phyloP scores from a whole-genome alignment of 2,888 invertebrate species.

The Sminthurides aquaticus region DNA sequence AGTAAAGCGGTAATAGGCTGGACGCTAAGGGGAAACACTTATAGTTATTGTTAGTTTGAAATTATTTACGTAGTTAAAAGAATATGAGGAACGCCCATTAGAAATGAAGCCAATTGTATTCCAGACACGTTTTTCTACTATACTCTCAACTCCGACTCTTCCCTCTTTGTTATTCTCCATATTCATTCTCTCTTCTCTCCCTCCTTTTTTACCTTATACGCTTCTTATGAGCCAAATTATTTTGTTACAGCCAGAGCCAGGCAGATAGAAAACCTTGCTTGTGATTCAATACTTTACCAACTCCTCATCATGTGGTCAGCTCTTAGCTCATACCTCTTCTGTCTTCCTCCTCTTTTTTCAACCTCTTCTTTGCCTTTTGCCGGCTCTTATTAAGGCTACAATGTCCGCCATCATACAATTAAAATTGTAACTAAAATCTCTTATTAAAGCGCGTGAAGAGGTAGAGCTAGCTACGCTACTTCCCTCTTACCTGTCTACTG shows the following conservation, averaged over 20 bases:
- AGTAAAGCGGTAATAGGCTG: background rate
- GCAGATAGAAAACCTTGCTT: too few species aligned
- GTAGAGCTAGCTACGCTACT: background rate
- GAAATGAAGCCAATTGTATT: constrained; percentile 38
- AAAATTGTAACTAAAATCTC: constrained; percentile 13
- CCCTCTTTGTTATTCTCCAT: background rate
- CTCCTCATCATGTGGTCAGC: too few species aligned
- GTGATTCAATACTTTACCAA: too few species aligned
- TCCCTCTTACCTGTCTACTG: background rate
- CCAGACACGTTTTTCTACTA: constrained; percentile 29
- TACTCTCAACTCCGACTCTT: constrained; percentile 17
- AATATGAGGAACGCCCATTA: constrained; percentile 37
- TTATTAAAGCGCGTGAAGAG: background rate
- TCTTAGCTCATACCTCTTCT: too few species aligned
- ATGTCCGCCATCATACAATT: constrained; percentile 23
- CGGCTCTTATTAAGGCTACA: constrained; percentile 15
- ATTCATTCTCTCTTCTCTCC: constrained; percentile 15
- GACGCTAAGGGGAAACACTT: background rate
- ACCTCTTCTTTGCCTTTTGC: background rate
- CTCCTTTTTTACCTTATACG: too few species aligned
- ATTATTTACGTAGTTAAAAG: constrained; percentile 17
- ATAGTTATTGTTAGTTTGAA: background rate
- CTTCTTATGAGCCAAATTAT: too few species aligned
- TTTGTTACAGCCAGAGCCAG: too few species aligned
- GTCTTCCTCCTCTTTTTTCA: background rate